Conservation (phyloP, 2,888 invertebrate genomes). For the Nomada hirtipes region DNA sequence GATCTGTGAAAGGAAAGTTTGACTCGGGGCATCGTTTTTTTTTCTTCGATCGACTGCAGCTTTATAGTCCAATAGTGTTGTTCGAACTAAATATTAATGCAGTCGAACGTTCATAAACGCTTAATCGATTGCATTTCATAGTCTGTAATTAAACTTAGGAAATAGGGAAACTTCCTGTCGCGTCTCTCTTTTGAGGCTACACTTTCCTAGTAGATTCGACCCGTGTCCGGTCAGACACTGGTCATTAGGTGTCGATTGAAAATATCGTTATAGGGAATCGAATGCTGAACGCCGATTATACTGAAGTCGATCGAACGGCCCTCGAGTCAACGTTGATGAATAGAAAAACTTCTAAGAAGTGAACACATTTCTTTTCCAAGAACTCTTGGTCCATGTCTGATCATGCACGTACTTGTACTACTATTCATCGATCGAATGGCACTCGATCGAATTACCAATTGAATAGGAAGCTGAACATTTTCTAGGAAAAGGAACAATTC, state of each 20-base stretch:
- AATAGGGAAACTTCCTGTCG: not conserved
- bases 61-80: not conserved
- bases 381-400: slow-evolving; percentile 43
- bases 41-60: slow-evolving; percentile 23
- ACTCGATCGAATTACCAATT: slow-evolving; percentile 13
- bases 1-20: slow-evolving; percentile 30
- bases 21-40: slow-evolving; percentile 33
- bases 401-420: slow-evolving; percentile 40
- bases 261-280: not conserved
- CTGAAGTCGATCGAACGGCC: slow-evolving; percentile 15
- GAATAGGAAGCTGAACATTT: slow-evolving; percentile 17
- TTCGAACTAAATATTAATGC: not conserved
- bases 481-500: not conserved
- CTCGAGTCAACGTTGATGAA: slow-evolving; percentile 25
- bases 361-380: slow-evolving; percentile 30
- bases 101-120: not conserved
- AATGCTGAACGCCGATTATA: not conserved
- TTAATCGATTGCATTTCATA: not conserved
- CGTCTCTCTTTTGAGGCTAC: not conserved
- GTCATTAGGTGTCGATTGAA: not conserved
- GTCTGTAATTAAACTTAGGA: not conserved
- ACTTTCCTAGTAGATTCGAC: not conserved
- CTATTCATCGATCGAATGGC: slow-evolving; percentile 10
- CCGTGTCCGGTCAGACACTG: not conserved
- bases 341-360: slow-evolving; percentile 54